Percentiles rank a stretch among this genome's conserved stretches.
These are phyloP conservation scores for Trigoniulus corallinus DNA, from an alignment of 1,140 invertebrate genomes.

Conservation along the genomic window DNA sequence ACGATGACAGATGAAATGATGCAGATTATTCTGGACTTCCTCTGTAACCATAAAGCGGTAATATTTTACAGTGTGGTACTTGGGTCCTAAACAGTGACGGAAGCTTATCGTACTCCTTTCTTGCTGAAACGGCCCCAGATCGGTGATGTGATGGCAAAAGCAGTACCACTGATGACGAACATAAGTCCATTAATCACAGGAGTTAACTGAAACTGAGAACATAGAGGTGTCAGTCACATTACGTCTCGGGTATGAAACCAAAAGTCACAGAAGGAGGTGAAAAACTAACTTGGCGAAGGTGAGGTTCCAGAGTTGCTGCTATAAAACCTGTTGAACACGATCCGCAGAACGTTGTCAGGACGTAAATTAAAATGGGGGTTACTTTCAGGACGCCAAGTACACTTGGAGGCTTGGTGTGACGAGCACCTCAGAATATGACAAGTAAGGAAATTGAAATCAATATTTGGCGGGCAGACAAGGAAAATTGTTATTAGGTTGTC, in stretches of 20 bases:
- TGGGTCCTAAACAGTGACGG: background rate
- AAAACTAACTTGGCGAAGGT: constrained; percentile 18
- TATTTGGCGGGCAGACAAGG: too few relatives aligned
- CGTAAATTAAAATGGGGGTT: background rate
- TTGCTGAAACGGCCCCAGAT: constrained; percentile 65
- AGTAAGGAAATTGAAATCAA: too few relatives aligned
- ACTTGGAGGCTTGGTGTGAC: too few relatives aligned
- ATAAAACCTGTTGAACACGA: constrained; percentile 17
- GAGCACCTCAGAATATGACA: too few relatives aligned
- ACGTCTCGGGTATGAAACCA: background rate
- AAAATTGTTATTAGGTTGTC: too few relatives aligned
- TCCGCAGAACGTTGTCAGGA: background rate
- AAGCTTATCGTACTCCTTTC: constrained; percentile 5
- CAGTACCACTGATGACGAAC: constrained; percentile 71
- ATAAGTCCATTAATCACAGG: constrained; percentile 8
- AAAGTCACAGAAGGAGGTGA: background rate
- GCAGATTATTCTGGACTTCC: constrained; percentile 8
- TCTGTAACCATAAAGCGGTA: constrained; percentile 4
- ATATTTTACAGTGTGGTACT: background rate
- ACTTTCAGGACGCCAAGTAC: background rate
- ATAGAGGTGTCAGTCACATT: background rate
- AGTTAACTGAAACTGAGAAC: background rate
- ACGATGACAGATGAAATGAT: constrained; percentile 8
- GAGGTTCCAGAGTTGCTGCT: constrained; percentile 24
- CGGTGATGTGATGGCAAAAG: constrained; percentile 64